Evolutionary conservation across 1,140 invertebrate species (phyloP), one percentile per base, ranked within the genome.

Genomic region (Euwallacea fornicatus): DNA sequence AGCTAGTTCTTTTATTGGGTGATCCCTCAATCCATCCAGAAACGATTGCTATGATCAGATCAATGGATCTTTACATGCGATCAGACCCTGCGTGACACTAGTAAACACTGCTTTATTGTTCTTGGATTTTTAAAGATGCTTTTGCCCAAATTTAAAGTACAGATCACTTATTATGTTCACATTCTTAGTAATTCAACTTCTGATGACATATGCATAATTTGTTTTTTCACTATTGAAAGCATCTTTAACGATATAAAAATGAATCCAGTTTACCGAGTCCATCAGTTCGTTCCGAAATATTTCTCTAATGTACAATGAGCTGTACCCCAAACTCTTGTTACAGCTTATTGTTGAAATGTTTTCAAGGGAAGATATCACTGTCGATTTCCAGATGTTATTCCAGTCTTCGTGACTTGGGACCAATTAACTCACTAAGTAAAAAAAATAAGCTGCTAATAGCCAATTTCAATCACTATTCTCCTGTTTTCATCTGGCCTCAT

Each of bases 231-330:
- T 78, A 41, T 81, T 69, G 78, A 85, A 87, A 41, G 85, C 85
- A 81, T 89, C 89, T 2, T 89, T 89, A 66, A 89, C 88, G 42
- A 89, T 90, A 80, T 91, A 90, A 50, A 91, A 78, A 81, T 92
- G 90, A 74, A 90, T 77, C 89, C 90, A 91, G 74, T 84, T 82
- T 46, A 82, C 78, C 75, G 84, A 85, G 0, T 83, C 84, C 7
- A 91, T 84, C 83, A 91, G 90, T 82, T 91, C 89, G 78, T 82
- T 85, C 0, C 92, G 80, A 80, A 92, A 92, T 3, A 89, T 89
- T 7, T 90, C 90, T 7, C 88, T 90, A 47, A 87, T 84, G 78
- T 88, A 90, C 7, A 87, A 83, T 54, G 88, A 88, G 46, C 84
- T 84, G 13, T 82, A 78, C 6, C 82, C 82, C 8, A 80, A 77